Base-by-base conservation (phyloP, 23 tunicate genomes). In the Botrylloides violaceus region DNA sequence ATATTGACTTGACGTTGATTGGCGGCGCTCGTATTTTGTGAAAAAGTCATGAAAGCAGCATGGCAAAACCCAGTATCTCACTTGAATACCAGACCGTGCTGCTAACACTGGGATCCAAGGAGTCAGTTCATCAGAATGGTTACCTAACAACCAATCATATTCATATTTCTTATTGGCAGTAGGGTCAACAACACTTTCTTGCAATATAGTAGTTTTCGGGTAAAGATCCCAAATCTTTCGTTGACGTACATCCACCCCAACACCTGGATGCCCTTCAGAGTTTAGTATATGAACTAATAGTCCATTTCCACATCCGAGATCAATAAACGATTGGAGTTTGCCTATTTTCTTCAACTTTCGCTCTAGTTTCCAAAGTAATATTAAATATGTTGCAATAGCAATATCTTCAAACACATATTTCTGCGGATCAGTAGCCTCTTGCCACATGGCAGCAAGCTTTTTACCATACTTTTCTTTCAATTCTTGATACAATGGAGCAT, bases 61-160 rank as follows among this genome's bases (percentile, higher is more conserved):
- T 7, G 92, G 98, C 20, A 91, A 78, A n/a, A 91, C 85, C 98
- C 98, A 91, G 66, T 65, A 88, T 12, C 88, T 64, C 5, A 77
- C 80, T 20, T 77, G 38, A 30, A 71, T 71, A 27, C 86, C 71
- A 50, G 73, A 75, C 70, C 82, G 86, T 33, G 74, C 49, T 9
- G 98, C 95, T 76, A 93, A 73, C 7, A 93, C 83, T 18, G 98
- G 98, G 71, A 93, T 77, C 98, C 98, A 93, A 3, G 98, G 98
- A 28, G 98, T 93, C 3, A 93, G 75, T 73, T 93, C 98, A 77
- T 93, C 98, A 32, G 91, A 85, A 57, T 93, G 98, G 70, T 93
- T 93, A 23, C 98, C 98, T 5, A 93, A 83, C 53, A 93, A 62
- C 98, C 98, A 93, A 34, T 86, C 88, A 60, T 74, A 81, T 21